Base-by-base conservation (phyloP, 1,140 invertebrate genomes). In the Nasonia vitripennis region DNA sequence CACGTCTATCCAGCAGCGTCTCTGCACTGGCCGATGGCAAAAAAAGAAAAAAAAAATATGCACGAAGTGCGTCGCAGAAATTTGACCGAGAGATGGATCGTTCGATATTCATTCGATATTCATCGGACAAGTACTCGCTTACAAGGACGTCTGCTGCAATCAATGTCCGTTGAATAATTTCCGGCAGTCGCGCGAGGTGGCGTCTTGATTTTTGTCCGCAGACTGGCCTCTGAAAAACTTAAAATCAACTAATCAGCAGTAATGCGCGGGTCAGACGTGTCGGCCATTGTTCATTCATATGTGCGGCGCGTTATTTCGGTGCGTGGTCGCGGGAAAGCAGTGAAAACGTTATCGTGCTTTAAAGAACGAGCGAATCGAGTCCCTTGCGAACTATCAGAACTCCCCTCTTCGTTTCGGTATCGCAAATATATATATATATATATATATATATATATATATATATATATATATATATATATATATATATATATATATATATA, bases 71-170 rank as follows among this genome's bases (percentile, higher is more conserved):
- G 73, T 23, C 51, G 71, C 74, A 34, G 68, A 85, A 85, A 51
- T 85, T 78, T 37, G 75, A 27, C 34, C 77, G 37, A 20, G 37
- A 81, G 78, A 75, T 70, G 77, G 9, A 51, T 81, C 20, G 27
- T 27, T 27, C 27, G 27, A 27, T 27, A 27, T 78, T 68, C 45
- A 81, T 78, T 79, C 67, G 20, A 82, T 34, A 82, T 82, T 82
- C 81, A 75, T 81, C 81, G 71, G 12, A 9, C 27, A 45, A 14
- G 14, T 51, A 81, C 27, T 81, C 23, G 34, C 67, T 45, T 48
- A 31, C 51, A 73, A 70, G 80, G 80, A n/a, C 78, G 27, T 74
- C 73, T 37, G 73, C 73, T 14, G 17, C 41, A 27, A 71, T 71
- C 68, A 70, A 31, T 70, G 68, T 4, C 20, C n/a, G 5, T 23